Evolutionary conservation across 2,888 invertebrate genomes (phyloP).

Genomic region (Epirrita christyi): DNA sequence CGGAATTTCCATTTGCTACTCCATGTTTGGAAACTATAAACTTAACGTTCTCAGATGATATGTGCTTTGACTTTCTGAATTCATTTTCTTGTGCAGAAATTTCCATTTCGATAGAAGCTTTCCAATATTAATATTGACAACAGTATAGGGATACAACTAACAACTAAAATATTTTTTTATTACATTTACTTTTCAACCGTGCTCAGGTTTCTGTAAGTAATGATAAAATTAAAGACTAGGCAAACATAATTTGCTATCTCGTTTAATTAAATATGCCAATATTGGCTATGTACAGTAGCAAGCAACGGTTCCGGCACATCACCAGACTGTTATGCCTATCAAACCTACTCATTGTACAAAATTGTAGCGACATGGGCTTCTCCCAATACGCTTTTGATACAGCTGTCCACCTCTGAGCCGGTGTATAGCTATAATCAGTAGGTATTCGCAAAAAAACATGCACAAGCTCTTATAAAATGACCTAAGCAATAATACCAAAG

Average conservation of each 20-base stretch:
- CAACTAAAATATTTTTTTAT: neutral
- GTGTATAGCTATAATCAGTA: no score
- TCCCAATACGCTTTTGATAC: no score
- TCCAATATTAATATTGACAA: neutral
- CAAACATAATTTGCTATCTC: slow-evolving; percentile 13
- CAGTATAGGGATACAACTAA: neutral
- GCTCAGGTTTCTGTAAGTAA: neutral
- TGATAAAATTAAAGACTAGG: slow-evolving; percentile 1
- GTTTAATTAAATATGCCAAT: slow-evolving; percentile 4
- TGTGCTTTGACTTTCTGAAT: slow-evolving; percentile 3
- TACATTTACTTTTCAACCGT: slow-evolving; percentile 3
- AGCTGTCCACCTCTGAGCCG: no score
- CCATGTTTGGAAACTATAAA: slow-evolving; percentile 53
- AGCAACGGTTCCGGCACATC: neutral
- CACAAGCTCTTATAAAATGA: no score
- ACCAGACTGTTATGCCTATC: neutral
- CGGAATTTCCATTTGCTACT: slow-evolving; percentile 36
- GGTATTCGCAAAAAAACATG: no score
- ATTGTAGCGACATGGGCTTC: no score
- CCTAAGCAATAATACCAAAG: no score
- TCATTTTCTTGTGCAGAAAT: neutral
- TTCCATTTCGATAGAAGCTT: slow-evolving; percentile 11
- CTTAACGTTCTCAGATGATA: slow-evolving; percentile 58
- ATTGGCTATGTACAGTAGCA: slow-evolving; percentile 4
- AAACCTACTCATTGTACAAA: no score